Base-by-base conservation (phyloP, 2,113 vertebrate species). In the Shinisaurus crocodilurus region DNA sequence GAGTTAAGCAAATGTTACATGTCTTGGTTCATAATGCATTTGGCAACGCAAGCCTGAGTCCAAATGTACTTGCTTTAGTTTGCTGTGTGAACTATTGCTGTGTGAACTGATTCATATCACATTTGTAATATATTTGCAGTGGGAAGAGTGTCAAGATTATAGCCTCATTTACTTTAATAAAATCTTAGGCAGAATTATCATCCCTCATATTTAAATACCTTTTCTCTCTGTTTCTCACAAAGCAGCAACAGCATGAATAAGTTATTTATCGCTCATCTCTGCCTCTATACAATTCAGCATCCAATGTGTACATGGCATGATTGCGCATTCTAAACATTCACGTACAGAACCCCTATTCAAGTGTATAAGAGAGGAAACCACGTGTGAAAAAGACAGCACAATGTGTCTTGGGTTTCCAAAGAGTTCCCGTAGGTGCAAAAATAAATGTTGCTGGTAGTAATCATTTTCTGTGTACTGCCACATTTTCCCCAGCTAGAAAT, bases 41-140 rank as follows among this genome's bases (percentile, higher is more conserved):
- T 90, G 70, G 79, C 77, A 76, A 20, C n/a, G 86, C 23, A 76
- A 81, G 65, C 5, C 76, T 85, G 37, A 18, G 7, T 79, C 40
- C 40, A 91, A 48, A 37, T 45, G 23, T 63, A 34, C 40, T 34
- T 80, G 6, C 70, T 0, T 0, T 48, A 20, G 12, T 72, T 89
- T 2, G 87, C 40, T 54, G 54, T 54, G 54, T 54, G 54, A n/a
- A n/a, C n/a, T 50, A 13, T 54, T 81, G 48, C 91, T 91, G 87
- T 91, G 16, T 89, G 67, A 90, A 79, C 40, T 37, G 32, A 45
- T 32, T 57, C 15, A 81, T 48, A 54, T 89, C 91, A 81, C 89
- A 90, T 92, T 92, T 75, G 23, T n/a, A 0, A 84, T 94, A 84
- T 69, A 75, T 45, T 60, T 23, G 27, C 92, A 88, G 70, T 88